Evolutionary conservation across 2,113 vertebrate species (phyloP).

Genomic region (Lycocorax pyrrhopterus): DNA sequence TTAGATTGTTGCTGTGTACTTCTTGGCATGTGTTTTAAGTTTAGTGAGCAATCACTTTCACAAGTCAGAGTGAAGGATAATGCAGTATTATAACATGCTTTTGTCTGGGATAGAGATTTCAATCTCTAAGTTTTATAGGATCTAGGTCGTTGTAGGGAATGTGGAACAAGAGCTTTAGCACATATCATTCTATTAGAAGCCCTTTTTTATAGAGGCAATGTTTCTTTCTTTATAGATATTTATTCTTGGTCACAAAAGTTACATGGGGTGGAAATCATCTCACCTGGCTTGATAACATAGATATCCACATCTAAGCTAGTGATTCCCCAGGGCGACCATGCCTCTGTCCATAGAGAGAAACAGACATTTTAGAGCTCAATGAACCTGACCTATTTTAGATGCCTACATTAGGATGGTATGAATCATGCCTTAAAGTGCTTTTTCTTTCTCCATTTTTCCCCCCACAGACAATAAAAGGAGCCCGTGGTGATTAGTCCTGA

Average conservation of each 20-base stretch:
- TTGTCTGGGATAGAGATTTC: neutral
- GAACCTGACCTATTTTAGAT: conserved; percentile 35
- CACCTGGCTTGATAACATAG: neutral
- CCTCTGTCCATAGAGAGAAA: neutral
- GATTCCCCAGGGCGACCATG: neutral
- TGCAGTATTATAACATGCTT: neutral
- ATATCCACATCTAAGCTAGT: neutral
- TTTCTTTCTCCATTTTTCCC: neutral
- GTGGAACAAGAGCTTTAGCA: neutral
- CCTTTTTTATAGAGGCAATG: neutral
- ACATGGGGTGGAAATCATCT: neutral
- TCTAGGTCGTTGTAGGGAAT: neutral
- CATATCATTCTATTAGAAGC: neutral
- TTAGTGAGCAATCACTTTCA: neutral
- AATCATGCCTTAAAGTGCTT: conserved; percentile 7
- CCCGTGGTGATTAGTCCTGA: neutral
- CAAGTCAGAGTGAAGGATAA: neutral
- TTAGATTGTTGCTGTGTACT: neutral
- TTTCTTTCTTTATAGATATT: conserved; percentile 9
- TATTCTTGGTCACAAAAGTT: conserved; percentile 19
- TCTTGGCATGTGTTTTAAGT: neutral
- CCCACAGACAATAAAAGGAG: neutral
- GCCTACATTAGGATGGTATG: neutral
- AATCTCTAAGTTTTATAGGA: neutral
- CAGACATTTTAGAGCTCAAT: neutral